These are phyloP conservation scores for Helleia helle DNA, from an alignment of 2,888 invertebrate species.

Conservation along the genomic window DNA sequence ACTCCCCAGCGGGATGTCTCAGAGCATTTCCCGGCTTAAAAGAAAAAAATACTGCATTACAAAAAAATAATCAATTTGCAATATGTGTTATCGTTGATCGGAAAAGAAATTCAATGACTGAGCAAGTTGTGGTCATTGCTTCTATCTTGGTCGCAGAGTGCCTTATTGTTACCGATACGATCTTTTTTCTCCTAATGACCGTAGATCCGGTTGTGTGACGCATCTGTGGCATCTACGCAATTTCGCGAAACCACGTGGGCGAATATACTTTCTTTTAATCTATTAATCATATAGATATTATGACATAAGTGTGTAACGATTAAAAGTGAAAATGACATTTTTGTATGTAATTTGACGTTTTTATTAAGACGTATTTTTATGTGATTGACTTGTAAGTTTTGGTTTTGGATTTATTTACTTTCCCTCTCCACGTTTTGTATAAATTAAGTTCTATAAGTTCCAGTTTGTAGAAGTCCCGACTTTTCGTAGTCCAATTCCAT, in stretches of 20 bases:
- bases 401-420: no score
- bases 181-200: conserved; percentile 63
- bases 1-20: no score
- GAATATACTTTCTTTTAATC: conserved; percentile 6
- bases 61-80: no score
- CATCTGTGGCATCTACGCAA: conserved; percentile 49
- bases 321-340: conserved; percentile 4
- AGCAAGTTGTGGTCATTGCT: conserved; percentile 37
- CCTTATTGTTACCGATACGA: conserved; percentile 62
- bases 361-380: conserved; percentile 7
- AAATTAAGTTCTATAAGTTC: no score
- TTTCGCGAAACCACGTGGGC: conserved; percentile 33
- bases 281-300: conserved; percentile 5
- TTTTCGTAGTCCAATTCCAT: no score
- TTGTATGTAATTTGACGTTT: conserved; percentile 16
- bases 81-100: background rate
- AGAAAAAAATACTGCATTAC: no score
- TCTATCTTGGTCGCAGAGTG: conserved; percentile 57
- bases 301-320: background rate
- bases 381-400: no score
- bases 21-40: no score
- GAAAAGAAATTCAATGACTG: conserved; percentile 32
- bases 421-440: no score
- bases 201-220: conserved; percentile 63
- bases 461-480: no score